Base-by-base conservation (phyloP, 2,888 invertebrate genomes). In the Thymelicus sylvestris region DNA sequence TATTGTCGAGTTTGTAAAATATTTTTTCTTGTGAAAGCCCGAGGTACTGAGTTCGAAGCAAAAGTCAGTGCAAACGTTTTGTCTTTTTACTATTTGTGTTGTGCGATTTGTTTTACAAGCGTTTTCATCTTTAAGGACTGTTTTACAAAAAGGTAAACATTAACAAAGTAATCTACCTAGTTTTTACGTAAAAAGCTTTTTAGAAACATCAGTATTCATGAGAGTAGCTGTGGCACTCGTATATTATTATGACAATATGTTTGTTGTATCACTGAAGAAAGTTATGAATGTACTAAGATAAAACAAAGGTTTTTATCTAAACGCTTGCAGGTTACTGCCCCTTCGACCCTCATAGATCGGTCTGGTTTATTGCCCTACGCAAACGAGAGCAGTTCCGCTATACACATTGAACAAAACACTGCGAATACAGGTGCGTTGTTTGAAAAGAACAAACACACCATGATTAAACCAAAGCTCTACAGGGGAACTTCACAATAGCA, bases 1-100 rank as follows among this genome's bases (percentile, higher is more conserved):
- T 57, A 50, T 65, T 65, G 55, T 59, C 24, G 39, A 48, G 52
- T 59, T 64, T 64, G 47, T 12, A n/a, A 69, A 69, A 64, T 59
- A 69, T 64, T 39, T 62, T 55, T 44, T 64, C 13, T 57, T 57
- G 15, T 39, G 48, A 69, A 48, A 63, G 24, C 50, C 50, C 50
- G 19, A 15, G 15, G 24, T 62, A 55, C 15, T 19, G 44, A 55
- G 68, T 47, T 55, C 59, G 31, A 19, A 19, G 67, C 39, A 47
- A 67, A 10, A 62, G 67, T 62, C 60, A 60, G 13, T 24, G 60
- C 19, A 13, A 15, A 59, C 38, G 60, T 62, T 68, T 62, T 47
- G 47, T 63, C 12, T 47, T 62, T 63, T 61, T 67, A 67, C 47
- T 66, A 59, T 41, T n/a, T 55, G 41, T 31, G 31, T 19, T 10